Base-by-base conservation (phyloP, 2,797 vertebrate species). In the Pseudochromis fuscus region DNA sequence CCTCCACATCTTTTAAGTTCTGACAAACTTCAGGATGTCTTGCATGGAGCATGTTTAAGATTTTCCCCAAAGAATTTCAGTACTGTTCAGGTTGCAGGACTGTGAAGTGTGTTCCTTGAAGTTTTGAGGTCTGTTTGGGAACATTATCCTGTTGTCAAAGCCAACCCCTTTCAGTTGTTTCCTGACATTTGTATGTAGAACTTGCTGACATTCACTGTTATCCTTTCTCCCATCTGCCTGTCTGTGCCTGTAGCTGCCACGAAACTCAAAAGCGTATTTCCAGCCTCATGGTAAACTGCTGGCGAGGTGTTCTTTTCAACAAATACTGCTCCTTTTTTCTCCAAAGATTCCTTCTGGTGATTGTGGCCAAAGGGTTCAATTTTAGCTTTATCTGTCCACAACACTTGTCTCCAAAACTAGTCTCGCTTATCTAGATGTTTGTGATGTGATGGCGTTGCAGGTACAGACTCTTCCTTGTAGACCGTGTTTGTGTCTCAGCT, bases 91-190 rank as follows among this genome's bases (percentile, higher is more conserved):
- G 40, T n/a, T n/a, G n/a, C n/a, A n/a, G n/a, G 16, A 44, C 40
- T 18, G 40, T n/a, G 11, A 18, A 6, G 16, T 16, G 6, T 6
- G 40, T 18, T 44, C 19, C 40, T n/a, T 44, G 40, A 44, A 44
- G 38, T 40, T 40, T 40, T 40, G 38, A 44, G 40, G 40, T 44
- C 18, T 40, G 40, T 18, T 44, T 44, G n/a, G 40, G 40, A 44
- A n/a, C 16, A 44, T 19, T 44, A 4, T 19, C 40, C 40, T 44
- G 40, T 44, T 16, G 12, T n/a, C n/a, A 18, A 44, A 44, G 16
- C 40, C 16, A 16, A 7, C 40, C 16, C 19, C 40, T 18, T 44
- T 44, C 40, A 44, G 40, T 19, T n/a, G n/a, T 44, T 44, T n/a
- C 40, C 16, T 44, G 40, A 44, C 18, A 44, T 44, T 44, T 44